Percentiles rank a stretch among this genome's conserved stretches.
Evolutionary conservation across 2,797 vertebrate genomes (phyloP).

Genomic region (Notolepis coatsorum): DNA sequence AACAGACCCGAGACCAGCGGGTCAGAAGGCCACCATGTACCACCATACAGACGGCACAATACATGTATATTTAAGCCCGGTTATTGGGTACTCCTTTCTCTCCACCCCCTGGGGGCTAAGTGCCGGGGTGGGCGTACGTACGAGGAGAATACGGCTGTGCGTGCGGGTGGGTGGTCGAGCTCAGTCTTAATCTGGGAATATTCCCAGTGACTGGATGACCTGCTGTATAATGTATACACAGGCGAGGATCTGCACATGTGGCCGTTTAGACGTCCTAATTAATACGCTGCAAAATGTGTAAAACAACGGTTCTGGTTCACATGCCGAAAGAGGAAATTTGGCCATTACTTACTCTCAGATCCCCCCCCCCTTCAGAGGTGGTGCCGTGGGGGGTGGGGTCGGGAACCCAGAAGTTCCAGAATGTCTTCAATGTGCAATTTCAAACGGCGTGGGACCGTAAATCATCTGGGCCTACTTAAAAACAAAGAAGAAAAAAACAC

Average conservation of each 20-base stretch:
- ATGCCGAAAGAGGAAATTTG: conserved; percentile 28
- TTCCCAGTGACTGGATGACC: conserved; percentile 57
- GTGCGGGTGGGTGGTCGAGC: conserved; percentile 68
- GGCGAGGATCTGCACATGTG: conserved; percentile 60
- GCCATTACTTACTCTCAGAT: conserved; percentile 12
- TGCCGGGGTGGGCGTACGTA: conserved; percentile 17
- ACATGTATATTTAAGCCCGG: conserved; percentile 30
- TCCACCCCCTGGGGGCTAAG: conserved; percentile 30
- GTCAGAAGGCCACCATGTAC: conserved; percentile 30
- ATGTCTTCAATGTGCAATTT: conserved; percentile 66
- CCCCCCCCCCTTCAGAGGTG: not conserved
- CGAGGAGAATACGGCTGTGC: conserved; percentile 45
- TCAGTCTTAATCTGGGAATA: conserved; percentile 42
- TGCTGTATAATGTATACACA: conserved; percentile 67
- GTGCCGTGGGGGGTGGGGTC: not conserved
- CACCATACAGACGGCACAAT: conserved; percentile 26
- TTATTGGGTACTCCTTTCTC: conserved; percentile 16
- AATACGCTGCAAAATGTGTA: conserved; percentile 64
- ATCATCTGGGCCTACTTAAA: conserved; percentile 59
- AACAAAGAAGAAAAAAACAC: conserved; percentile 70
- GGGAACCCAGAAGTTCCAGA: conserved; percentile 36
- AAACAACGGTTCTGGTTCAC: conserved; percentile 57
- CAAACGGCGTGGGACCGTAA: conserved; percentile 59
- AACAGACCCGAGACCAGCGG: conserved; percentile 32
- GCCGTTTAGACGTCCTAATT: conserved; percentile 76